Conservation (phyloP, 2,113 vertebrate species). For the Pelobates fuscus region DNA sequence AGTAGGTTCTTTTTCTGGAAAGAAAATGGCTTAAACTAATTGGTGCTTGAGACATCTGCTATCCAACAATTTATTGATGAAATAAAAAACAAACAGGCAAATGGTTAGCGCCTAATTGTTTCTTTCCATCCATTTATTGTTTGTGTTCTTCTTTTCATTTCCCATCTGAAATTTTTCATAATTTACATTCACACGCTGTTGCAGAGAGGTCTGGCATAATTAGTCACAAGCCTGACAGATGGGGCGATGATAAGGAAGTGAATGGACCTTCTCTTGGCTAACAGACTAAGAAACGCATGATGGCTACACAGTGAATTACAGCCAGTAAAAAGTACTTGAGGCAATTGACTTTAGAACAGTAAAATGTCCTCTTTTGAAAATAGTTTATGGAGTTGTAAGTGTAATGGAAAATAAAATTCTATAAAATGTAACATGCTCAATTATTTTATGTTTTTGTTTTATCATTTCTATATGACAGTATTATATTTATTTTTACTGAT, state of each 20-base stretch:
- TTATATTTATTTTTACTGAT: no score
- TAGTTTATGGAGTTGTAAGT: neutral
- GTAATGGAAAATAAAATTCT: neutral
- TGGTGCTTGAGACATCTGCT: conserved; percentile 26
- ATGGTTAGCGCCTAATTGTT: conserved; percentile 24
- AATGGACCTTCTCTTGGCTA: conserved; percentile 39
- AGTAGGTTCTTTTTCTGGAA: neutral
- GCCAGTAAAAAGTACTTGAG: conserved; percentile 26
- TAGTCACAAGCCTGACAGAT: conserved; percentile 40
- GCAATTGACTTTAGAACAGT: conserved; percentile 6
- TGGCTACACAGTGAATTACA: conserved; percentile 5
- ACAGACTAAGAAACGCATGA: conserved; percentile 23
- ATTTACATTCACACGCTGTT: conserved; percentile 44
- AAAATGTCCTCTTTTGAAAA: conserved; percentile 1
- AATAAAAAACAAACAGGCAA: conserved; percentile 9
- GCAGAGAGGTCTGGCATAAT: conserved; percentile 10
- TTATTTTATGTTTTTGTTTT: no score
- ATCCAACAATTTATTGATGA: conserved; percentile 27
- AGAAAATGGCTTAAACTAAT: conserved; percentile 1
- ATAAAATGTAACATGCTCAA: neutral
- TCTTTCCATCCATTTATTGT: conserved; percentile 1
- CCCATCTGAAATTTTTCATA: conserved; percentile 44
- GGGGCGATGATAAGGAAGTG: conserved; percentile 25
- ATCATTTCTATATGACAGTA: no score
- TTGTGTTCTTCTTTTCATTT: conserved; percentile 24